Evolutionary conservation across 2,797 vertebrate species (phyloP), one percentile per base, ranked within the genome.

Genomic region (Acrocephalus scirpaceus): DNA sequence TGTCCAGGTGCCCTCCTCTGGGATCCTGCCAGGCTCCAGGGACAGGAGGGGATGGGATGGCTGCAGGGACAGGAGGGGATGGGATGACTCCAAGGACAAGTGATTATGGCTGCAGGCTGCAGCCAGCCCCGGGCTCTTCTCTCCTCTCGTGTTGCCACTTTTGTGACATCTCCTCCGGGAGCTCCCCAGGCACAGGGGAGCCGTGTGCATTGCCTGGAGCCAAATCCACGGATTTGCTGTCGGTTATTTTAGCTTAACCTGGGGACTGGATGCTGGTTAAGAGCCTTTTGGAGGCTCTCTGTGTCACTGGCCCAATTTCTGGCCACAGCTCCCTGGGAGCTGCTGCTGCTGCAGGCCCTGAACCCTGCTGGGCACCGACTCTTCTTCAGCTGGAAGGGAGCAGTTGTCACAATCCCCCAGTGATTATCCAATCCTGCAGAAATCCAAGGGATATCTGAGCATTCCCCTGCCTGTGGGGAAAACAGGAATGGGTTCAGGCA

Each of bases 181-280:
- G 17, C 45, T 71, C 22, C 14, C 4, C 27, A 12, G 16, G 12
- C 60, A 4, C 8, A 16, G 71, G 64, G 4, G 4, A 72, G 45
- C 72, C 0, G 0, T 11, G 3, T 10, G 6, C 23, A 8, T 18
- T 3, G 21, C 14, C 60, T 42, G 6, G 0, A 11, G 73, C 45
- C 32, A 32, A 40, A 26, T 5, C 47, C 40, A 5, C 1, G 2
- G 40, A 9, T 80, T 48, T 58, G 45, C 19, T 54, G 27, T 32
- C 9, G 0, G 10, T 11, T 54, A 17, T 16, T 34, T 26, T 6
- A 26, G 27, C 15, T 73, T 16, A 21, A 13, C 40, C 74, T 32
- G 16, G 10, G 30, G 34, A 34, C n/a, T 0, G 1, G 54, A 20
- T 4, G 42, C 10, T 83, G 45, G 10, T 7, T 40, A 16, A 29